A percentile compares a stretch with the other conserved stretches of the same genome.
Conservation (phyloP, 2,113 vertebrate species). For the Limnothrissa miodon region DNA sequence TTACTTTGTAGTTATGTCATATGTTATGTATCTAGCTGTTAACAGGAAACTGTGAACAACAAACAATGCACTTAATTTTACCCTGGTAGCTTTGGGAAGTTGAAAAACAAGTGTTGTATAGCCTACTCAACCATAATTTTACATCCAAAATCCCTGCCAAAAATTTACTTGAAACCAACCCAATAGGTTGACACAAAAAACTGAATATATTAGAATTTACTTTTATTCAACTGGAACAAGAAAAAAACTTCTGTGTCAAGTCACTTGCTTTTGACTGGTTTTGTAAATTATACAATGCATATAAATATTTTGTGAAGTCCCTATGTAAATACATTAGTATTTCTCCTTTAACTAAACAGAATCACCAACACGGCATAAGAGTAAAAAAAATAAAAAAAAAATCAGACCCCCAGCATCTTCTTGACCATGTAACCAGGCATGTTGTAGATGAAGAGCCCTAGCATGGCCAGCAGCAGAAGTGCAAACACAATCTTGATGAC, state of each 20-base stretch:
- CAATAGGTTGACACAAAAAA: not conserved
- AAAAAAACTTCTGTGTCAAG: not conserved
- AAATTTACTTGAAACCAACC: not conserved
- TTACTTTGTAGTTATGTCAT: too few relatives aligned
- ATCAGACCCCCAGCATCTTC: constrained; percentile 59
- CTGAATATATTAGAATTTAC: not conserved
- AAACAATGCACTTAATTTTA: not conserved
- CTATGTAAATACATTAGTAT: not conserved
- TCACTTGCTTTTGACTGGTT: constrained; percentile 5
- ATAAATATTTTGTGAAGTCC: not conserved
- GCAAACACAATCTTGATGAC: constrained; percentile 86
- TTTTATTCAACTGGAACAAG: not conserved
- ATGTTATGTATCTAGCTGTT: too few relatives aligned
- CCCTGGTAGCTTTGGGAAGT: not conserved
- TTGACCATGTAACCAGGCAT: constrained; percentile 93
- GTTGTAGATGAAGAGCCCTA: constrained; percentile 89
- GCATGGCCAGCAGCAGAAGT: constrained; percentile 77
- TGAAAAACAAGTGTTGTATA: not conserved
- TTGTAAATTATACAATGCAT: not conserved
- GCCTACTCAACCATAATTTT: not conserved
- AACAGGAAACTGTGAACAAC: not conserved
- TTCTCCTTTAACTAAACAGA: not conserved
- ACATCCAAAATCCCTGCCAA: not conserved
- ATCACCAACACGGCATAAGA: constrained; percentile 4
- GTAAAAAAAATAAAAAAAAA: not conserved